Evolutionary conservation across 2,113 vertebrate species (phyloP), one percentile per base, ranked within the genome.

Genomic region (Anser brachyrhynchus): DNA sequence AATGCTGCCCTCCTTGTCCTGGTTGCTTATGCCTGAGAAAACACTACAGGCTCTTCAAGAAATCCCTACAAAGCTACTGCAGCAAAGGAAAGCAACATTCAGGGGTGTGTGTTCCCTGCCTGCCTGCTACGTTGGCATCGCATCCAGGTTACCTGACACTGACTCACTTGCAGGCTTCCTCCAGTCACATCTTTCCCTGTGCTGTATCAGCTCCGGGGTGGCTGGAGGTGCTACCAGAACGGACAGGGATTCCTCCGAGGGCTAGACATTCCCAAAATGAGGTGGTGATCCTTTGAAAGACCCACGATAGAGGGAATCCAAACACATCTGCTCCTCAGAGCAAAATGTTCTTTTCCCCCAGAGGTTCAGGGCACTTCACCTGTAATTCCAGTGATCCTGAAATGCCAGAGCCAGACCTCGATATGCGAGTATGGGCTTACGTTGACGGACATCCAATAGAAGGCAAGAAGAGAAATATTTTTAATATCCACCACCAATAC

Each of bases 361-460:
- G 13, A 33, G 25, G n/a, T 51, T 5, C 11, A 28, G 16, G 10
- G 31, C 25, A n/a, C 26, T n/a, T 70, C 14, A 22, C 9, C 2
- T 21, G 6, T 19, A 19, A 39, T 6, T 10, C 16, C 22, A 3
- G 28, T 22, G 35, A 26, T 44, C 20, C 78, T 14, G 12, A 70
- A 33, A 13, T 25, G 26, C 12, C 20, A 0, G 2, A 29, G n/a
- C 43, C 58, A 39, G 35, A 6, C 17, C 10, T 31, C 12, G 17
- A 2, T 4, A 0, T 2, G 0, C 0, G 6, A 26, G 6, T 11
- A 1, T 6, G 22, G 46, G 8, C 22, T 52, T 22, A 7, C 0
- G 10, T 0, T 13, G 26, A 2, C 16, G 29, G 35, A 22, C 78
- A 41, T 13, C 75, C 28, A 21, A 10, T 3, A 18, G 49, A 76